Base-by-base conservation (phyloP, 2,888 invertebrate species). In the Oscheius onirici region DNA sequence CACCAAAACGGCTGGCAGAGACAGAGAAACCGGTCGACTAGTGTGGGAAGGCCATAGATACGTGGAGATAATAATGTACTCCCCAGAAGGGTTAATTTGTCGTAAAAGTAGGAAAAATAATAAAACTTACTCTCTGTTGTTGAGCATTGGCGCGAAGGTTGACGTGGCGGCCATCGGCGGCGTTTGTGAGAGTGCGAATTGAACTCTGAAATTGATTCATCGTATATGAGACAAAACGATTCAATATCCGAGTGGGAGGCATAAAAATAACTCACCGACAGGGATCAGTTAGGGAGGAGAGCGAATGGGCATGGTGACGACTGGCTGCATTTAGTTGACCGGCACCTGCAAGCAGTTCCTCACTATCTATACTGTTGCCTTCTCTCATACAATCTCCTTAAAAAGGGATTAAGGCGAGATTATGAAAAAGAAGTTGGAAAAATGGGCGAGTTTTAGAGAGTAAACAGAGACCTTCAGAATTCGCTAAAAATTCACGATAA, bases 121-220 rank as follows among this genome's bases (percentile, higher is more conserved):
- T 58, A 26, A n/a, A n/a, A 63, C 70, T 61, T 24, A 70, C 70
- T 70, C 70, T 51, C 20, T n/a, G 24, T 24, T 24, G 44, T 54
- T 49, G n/a, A 70, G 61, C 22, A 70, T 44, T 13, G 70, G 70
- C 3, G 54, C 46, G 41, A 70, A 63, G 22, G 70, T 63, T 28
- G 61, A 24, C 22, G 41, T 28, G 24, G 34, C 34, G 34, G 54
- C 24, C 70, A 70, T 70, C 40, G 70, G 70, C 13, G 70, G 70
- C n/a, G 70, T 70, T 22, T 70, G 70, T 10, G 70, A 52, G 41
- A 63, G 24, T 6, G 41, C 24, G 54, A 70, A 70, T 40, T 70
- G 51, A 20, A 43, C 43, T 52, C 70, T 70, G 44, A 24, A 69
- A 49, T 15, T 20, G 3, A 17, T 13, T 28, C 13, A 28, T 15